Evolutionary conservation across 2,797 vertebrate species (phyloP), one percentile per base, ranked within the genome.

Genomic region (Myripristis jacobus): DNA sequence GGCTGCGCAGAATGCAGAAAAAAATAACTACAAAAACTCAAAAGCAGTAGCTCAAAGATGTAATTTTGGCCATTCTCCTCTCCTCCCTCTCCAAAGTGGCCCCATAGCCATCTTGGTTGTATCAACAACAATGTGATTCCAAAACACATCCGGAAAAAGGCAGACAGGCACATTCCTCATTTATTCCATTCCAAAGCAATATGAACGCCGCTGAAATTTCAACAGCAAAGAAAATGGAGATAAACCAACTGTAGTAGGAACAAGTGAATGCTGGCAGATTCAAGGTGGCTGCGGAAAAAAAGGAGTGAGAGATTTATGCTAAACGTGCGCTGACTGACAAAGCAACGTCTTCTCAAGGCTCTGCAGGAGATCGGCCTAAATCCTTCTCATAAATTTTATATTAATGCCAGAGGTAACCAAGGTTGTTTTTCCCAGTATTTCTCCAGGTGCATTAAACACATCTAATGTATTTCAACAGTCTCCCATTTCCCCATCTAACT

Each of bases 321-420:
- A 92, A 94, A 94, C 87, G 88, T 92, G 92, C 70, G 63, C 80
- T 77, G 89, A 92, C 91, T 92, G 89, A 93, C 91, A 92, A 93
- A 89, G 84, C 83, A 87, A 84, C 61, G 59, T 89, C 89, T 89
- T 89, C 87, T 89, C 88, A 87, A 89, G 87, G 91, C 90, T 90
- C 85, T 79, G 84, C 80, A 82, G 87, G 88, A 91, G 85, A 91
- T 88, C 79, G 66, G 82, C 79, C 89, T 86, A 91, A 93, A 92
- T 89, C 89, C 84, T 73, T 71, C 88, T 93, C 88, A 93, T 92
- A 91, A 86, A 92, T 93, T 91, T 91, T 90, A 88, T 86, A 94
- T 94, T 91, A 92, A 92, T 89, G 86, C 91, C 86, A 91, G 86
- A 85, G 86, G 90, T 91, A 90, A 90, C 87, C 89, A 89, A 88